Evolutionary conservation across 2,888 invertebrate species (phyloP).

Genomic region (Mythimna ferrago): DNA sequence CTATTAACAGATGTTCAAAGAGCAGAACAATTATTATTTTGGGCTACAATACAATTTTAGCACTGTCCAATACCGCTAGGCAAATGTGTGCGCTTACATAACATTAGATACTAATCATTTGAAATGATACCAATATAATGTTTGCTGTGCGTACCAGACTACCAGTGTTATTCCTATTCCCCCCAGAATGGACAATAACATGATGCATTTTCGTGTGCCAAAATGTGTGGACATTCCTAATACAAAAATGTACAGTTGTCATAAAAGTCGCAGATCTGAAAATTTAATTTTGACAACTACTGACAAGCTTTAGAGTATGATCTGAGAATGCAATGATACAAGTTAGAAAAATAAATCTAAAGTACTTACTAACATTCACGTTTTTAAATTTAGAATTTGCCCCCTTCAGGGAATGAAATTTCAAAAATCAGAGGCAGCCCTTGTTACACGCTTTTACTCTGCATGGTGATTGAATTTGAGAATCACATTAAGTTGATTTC

Average conservation of each 20-base stretch:
- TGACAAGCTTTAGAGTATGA: no score
- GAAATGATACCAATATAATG: constrained; percentile 32
- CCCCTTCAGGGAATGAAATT: no score
- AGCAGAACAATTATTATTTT: constrained; percentile 1
- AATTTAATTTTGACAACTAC: no score
- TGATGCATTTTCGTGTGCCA: constrained; percentile 23
- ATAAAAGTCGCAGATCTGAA: neutral
- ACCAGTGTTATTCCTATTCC: constrained; percentile 24
- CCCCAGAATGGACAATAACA: constrained; percentile 10
- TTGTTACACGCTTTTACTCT: no score
- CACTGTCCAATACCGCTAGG: constrained; percentile 12
- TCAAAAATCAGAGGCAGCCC: no score
- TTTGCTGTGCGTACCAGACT: neutral
- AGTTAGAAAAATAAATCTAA: no score
- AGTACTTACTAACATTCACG: no score
- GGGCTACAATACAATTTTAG: constrained; percentile 10
- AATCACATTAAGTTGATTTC: no score
- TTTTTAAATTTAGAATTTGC: no score
- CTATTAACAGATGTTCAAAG: neutral
- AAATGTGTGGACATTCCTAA: constrained; percentile 30
- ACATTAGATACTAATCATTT: constrained; percentile 35
- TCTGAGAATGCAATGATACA: no score
- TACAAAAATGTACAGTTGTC: neutral
- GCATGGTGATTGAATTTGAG: no score
- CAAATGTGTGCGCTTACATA: constrained; percentile 23